Percentiles rank a stretch among this genome's conserved stretches.
Evolutionary conservation across 2,888 invertebrate genomes (phyloP).

Genomic region (Nudaria mundana): DNA sequence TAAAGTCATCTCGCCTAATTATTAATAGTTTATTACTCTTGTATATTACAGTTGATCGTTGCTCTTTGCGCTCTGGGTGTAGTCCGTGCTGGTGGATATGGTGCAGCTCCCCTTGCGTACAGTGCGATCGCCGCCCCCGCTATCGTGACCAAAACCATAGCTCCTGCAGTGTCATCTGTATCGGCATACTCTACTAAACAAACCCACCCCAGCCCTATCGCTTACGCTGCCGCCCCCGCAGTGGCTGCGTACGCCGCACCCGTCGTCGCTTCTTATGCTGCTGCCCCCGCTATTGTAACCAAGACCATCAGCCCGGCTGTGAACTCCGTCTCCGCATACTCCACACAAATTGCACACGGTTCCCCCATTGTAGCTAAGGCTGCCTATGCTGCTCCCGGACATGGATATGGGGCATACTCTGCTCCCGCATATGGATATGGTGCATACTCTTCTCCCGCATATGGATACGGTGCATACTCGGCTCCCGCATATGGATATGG

Average conservation of each 20-base stretch:
- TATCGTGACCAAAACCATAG: constrained; percentile 55
- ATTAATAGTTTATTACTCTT: too few relatives aligned
- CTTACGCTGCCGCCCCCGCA: constrained; percentile 43
- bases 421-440: constrained; percentile 57
- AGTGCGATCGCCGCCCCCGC: constrained; percentile 60
- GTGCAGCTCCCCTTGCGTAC: constrained; percentile 71
- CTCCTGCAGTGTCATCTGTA: constrained; percentile 55
- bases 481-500: too few relatives aligned
- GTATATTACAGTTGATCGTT: constrained; percentile 75
- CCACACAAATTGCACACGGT: background rate
- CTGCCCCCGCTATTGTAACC: constrained; percentile 47
- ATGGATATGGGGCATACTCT: constrained; percentile 41
- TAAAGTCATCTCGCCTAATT: too few relatives aligned
- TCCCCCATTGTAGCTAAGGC: too few relatives aligned
- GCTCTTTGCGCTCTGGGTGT: constrained; percentile 82
- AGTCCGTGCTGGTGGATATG: constrained; percentile 80
- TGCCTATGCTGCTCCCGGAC: constrained; percentile 52
- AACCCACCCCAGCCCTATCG: constrained; percentile 36
- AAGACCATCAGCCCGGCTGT: background rate
- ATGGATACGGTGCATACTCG: constrained; percentile 42
- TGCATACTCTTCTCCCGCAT: constrained; percentile 47
- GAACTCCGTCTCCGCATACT: background rate
- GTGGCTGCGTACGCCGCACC: constrained; percentile 30
- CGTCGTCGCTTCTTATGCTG: constrained; percentile 61
- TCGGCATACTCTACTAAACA: constrained; percentile 50